A percentile compares a stretch with the other conserved stretches of the same genome.
Conservation (phyloP, 2,888 invertebrate species). For the Cabera pusaria region DNA sequence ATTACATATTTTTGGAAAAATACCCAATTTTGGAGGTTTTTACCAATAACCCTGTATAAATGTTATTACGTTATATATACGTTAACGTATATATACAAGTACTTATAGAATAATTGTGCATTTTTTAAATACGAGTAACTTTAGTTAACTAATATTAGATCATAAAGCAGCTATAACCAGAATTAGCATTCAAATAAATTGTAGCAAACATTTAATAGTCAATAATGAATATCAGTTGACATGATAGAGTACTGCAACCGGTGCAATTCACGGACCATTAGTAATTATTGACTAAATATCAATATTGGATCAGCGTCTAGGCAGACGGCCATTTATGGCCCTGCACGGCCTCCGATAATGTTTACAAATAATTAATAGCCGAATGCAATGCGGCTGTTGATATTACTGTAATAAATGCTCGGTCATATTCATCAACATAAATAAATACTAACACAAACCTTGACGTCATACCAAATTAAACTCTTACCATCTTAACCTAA, state of each 20-base stretch:
- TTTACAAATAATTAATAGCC: slow-evolving; percentile 82
- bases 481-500: slow-evolving; percentile 15
- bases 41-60: too few relatives aligned
- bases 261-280: slow-evolving; percentile 28
- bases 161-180: too few relatives aligned
- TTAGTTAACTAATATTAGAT: too few relatives aligned
- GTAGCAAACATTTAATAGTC: too few relatives aligned
- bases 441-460: slow-evolving; percentile 50
- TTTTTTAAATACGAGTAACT: too few relatives aligned
- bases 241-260: slow-evolving; percentile 14
- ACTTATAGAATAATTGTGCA: too few relatives aligned
- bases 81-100: too few relatives aligned
- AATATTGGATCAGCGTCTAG: slow-evolving; percentile 45
- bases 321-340: slow-evolving; percentile 56
- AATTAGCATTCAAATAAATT: too few relatives aligned
- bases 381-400: slow-evolving; percentile 74
- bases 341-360: slow-evolving; percentile 62
- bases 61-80: too few relatives aligned
- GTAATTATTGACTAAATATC: slow-evolving; percentile 38
- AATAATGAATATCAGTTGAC: slow-evolving; percentile 5
- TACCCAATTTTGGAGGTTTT: too few relatives aligned
- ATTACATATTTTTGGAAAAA: too few relatives aligned
- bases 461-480: too few relatives aligned
- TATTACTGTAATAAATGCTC: slow-evolving; percentile 75
- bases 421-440: slow-evolving; percentile 59